Evolutionary conservation across 2,797 vertebrate genomes (phyloP), one percentile per base, ranked within the genome.

Genomic region (Cephalopachus bancanus): DNA sequence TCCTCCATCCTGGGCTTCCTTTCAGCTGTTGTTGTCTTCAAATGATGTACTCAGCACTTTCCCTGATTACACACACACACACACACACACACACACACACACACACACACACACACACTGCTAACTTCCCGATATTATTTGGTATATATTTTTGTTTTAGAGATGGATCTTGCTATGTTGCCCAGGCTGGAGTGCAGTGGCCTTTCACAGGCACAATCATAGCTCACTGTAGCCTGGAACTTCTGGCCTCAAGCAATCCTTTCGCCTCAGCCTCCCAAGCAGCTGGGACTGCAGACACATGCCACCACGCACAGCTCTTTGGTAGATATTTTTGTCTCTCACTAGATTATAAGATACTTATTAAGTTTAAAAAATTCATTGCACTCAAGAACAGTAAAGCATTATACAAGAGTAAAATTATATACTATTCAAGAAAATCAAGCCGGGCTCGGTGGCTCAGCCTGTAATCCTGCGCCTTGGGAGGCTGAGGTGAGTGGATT

Each of bases 21-120:
- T 89, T 92, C 83, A 84, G 96, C 85, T 55, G 72, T 55, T 83
- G 60, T 28, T 24, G 71, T 81, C 24, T 16, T 33, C 59, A 60
- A 51, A 59, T 44, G 30, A 26, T 10, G 6, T 28, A 49, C 72
- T 97, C 92, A 95, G 96, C 97, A 97, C 76, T 94, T 94, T 95
- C 53, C 69, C 44, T 1, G n/a, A 69, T 28, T 12, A 24, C 16
- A 7, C 16, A 49, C 49, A 26, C 22, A 2, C 11, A 4, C 5
- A 10, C 65, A 2, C 51, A 2, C 64, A 4, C 4, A n/a, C 60
- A 10, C 65, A 74, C 10, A 62, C 26, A 14, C n/a, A 49, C 28
- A 5, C 51, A 5, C 53, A 8, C 4, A 37, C 59, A 16, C 62
- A 60, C 10, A 69, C 28, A 16, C 19, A 26, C 44, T 7, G 19